Conservation (phyloP, 2,113 vertebrate species). For the Microcebus jonahi region DNA sequence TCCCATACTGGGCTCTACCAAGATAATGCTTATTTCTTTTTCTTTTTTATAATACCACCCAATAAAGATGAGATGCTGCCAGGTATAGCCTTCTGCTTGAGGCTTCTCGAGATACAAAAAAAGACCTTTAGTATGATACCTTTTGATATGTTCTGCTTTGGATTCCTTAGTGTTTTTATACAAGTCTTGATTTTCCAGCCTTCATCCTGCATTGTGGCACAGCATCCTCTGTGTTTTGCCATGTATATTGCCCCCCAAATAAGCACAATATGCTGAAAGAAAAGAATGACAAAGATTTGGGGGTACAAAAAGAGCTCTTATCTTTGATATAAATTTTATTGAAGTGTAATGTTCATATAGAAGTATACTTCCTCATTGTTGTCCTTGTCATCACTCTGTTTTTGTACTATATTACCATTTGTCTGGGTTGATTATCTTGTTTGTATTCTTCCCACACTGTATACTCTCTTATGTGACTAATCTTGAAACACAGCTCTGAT, state of each 20-base stretch:
- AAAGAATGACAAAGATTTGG: background rate
- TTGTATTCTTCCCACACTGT: background rate
- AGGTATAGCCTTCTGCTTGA: background rate
- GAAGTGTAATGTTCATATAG: background rate
- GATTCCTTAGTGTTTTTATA: background rate
- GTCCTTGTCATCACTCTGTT: background rate
- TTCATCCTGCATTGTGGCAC: background rate
- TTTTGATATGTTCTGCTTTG: background rate
- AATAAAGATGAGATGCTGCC: background rate
- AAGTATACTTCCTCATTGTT: background rate
- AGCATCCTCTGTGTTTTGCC: background rate
- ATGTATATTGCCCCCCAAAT: background rate
- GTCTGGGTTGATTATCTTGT: background rate
- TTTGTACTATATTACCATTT: background rate
- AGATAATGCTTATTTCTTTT: background rate
- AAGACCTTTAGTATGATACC: background rate
- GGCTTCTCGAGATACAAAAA: conserved; percentile 5
- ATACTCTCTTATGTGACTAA: background rate
- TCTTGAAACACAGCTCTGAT: background rate
- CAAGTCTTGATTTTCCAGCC: background rate
- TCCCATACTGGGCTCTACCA: background rate
- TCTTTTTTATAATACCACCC: background rate
- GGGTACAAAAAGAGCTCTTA: background rate
- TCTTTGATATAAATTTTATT: background rate
- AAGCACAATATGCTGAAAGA: background rate